Conservation (phyloP, 2,113 vertebrate species). For the Fregetta grallaria region DNA sequence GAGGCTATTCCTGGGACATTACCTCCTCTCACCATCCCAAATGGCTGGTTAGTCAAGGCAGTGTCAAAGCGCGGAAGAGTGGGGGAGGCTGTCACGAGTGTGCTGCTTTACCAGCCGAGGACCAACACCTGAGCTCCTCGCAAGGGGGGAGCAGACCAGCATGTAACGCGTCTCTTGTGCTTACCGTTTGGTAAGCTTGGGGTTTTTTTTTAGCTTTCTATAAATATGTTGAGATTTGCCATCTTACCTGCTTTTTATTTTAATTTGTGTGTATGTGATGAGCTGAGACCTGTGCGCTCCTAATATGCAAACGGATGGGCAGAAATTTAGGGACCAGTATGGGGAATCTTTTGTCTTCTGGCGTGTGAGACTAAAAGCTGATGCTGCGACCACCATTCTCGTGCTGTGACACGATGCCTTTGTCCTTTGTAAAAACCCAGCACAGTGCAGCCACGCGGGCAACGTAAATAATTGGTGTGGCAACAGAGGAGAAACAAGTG, state of each 20-base stretch:
- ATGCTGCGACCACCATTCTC: background rate
- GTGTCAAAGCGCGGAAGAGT: background rate
- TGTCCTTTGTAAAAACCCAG: background rate
- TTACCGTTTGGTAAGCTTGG: background rate
- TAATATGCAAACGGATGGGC: background rate
- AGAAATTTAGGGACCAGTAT: background rate
- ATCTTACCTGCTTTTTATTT: background rate
- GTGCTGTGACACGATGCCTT: background rate
- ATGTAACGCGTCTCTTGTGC: rapidly evolving
- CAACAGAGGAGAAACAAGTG: background rate
- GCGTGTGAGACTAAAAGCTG: background rate
- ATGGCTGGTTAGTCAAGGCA: background rate
- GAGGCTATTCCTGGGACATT: background rate
- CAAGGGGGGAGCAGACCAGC: background rate
- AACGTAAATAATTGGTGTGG: background rate
- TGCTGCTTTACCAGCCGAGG: background rate
- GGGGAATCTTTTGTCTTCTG: background rate
- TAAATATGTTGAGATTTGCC: background rate
- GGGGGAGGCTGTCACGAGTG: rapidly evolving
- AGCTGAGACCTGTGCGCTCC: background rate
- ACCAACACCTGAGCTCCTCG: background rate
- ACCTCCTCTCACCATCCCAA: background rate
- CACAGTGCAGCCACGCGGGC: background rate
- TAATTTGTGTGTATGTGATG: background rate
- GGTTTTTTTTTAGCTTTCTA: background rate